Evolutionary conservation across 2,888 invertebrate species (phyloP), one percentile per base, ranked within the genome.

Genomic region (Chironomus riparius): DNA sequence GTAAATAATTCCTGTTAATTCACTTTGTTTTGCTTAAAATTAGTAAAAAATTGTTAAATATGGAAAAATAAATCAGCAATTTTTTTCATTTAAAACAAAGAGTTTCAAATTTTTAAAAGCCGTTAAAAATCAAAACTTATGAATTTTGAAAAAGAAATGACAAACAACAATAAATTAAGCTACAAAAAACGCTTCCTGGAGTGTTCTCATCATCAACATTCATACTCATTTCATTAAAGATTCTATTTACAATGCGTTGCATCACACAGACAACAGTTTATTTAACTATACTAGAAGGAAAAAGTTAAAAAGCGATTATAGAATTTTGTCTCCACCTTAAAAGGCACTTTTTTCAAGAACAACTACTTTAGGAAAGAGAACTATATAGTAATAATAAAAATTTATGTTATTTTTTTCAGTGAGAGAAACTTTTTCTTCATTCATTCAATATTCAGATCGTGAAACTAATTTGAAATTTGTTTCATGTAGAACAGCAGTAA

Each of bases 401-500:
- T 21, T 24, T 28, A 5, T 28, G 28, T 28, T 4, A 28, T 28
- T 28, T 24, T 24, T 4, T 3, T 4, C 5, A 28, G n/a, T 18
- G n/a, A n/a, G 56, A 56, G 56, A 56, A 18, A n/a, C 18, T 56
- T 56, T 65, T 65, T 22, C 6, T 65, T 56, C 56, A 15, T 56
- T 56, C 56, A 56, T 71, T 71, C 50, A 13, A 12, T 28, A 73
- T 73, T 73, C 72, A 73, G 38, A 73, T 73, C 72, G 72, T 62
- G 72, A 62, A 73, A 15, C 72, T 73, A 73, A 73, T 73, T 73
- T 62, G 3, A 73, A 73, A 73, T 73, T 73, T 24, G 61, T 73
- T 38, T 62, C 72, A 73, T 73, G 72, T 73, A 62, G 62, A 73
- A 73, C 72, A 50, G n/a, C 69, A 70, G 47, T 70, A 13, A 38